A percentile compares a stretch with the other conserved stretches of the same genome.
Evolutionary conservation across 2,113 vertebrate species (phyloP).

Genomic region (Myotis yumanensis): DNA sequence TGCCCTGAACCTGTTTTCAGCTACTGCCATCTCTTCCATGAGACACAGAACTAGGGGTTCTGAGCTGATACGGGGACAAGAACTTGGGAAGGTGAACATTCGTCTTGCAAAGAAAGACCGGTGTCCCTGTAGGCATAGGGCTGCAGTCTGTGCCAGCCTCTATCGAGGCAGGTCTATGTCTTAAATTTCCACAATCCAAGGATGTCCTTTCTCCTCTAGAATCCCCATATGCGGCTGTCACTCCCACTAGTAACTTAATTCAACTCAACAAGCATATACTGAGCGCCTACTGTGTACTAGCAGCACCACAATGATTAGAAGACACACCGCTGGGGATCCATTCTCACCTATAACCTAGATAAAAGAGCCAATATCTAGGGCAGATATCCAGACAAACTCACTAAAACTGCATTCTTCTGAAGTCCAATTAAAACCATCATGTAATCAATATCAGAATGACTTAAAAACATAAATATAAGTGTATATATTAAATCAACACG

Average conservation of each 20-base stretch:
- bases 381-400: neutral
- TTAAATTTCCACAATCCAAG: neutral
- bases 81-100: neutral
- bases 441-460: neutral
- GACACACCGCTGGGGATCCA: accelerated
- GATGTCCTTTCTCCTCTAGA: neutral
- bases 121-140: neutral
- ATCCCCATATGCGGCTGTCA: neutral
- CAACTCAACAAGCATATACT: neutral
- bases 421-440: neutral
- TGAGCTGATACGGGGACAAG: neutral
- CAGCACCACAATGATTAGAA: neutral
- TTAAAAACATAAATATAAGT: neutral
- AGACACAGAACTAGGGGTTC: neutral
- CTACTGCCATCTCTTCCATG: neutral
- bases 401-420: neutral
- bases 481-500: neutral
- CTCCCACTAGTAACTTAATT: neutral
- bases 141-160: neutral
- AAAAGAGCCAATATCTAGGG: neutral
- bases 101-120: neutral
- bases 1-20: neutral
- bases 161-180: neutral
- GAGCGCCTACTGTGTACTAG: neutral
- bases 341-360: neutral